These are phyloP conservation scores for Chinchilla lanigera DNA, from an alignment of 2,113 vertebrate genomes.

Conservation along the genomic window DNA sequence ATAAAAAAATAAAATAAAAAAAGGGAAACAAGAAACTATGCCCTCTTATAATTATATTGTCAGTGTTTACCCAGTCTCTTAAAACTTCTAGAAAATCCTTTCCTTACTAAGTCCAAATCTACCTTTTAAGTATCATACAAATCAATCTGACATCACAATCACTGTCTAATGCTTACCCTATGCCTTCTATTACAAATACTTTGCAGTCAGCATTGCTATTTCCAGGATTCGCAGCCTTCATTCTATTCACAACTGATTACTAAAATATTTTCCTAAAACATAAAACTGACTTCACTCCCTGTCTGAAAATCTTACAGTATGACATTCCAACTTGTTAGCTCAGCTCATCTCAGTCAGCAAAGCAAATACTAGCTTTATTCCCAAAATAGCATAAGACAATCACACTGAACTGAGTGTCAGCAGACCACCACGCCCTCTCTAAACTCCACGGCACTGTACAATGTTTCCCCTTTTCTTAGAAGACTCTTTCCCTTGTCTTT, in stretches of 20 bases:
- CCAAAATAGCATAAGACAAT: background rate
- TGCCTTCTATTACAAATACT: background rate
- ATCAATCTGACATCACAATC: background rate
- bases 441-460: accelerated
- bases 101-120: background rate
- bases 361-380: background rate
- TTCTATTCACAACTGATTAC: background rate
- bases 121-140: background rate
- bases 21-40: background rate
- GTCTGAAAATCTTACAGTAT: background rate
- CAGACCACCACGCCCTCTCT: background rate
- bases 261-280: background rate
- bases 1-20: too few species aligned
- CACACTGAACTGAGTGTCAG: background rate
- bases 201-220: background rate
- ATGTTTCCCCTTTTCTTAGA: background rate
- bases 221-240: background rate
- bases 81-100: background rate
- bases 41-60: background rate
- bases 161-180: background rate
- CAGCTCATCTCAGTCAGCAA: background rate
- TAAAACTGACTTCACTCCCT: background rate
- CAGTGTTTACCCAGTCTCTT: background rate
- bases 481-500: background rate
- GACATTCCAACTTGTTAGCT: background rate